Evolutionary conservation across 2,113 vertebrate genomes (phyloP).

Genomic region (Jacana jacana): DNA sequence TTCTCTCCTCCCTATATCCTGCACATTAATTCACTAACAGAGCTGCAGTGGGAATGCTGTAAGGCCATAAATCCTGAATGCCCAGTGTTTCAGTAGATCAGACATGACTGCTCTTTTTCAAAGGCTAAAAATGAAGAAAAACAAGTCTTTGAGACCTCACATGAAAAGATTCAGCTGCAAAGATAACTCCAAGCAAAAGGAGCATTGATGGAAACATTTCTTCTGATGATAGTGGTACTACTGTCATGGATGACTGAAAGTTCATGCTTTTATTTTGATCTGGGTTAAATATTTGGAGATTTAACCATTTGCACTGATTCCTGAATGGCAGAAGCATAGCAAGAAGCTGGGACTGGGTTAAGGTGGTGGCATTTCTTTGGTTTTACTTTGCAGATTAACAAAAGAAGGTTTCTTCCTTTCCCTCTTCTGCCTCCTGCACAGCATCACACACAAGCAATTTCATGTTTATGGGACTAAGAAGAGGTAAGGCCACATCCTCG

Average conservation of each 20-base stretch:
- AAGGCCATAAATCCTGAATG: background rate
- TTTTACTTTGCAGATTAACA: background rate
- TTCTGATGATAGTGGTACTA: background rate
- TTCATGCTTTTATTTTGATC: background rate
- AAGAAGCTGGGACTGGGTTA: accelerated
- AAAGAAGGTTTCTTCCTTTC: background rate
- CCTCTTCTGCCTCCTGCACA: background rate
- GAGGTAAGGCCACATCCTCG: background rate
- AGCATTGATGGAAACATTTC: background rate
- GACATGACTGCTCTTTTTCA: background rate
- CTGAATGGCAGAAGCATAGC: background rate
- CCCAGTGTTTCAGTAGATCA: background rate
- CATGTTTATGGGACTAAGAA: background rate
- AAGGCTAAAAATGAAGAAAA: background rate
- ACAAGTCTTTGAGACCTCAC: background rate
- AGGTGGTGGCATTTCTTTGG: accelerated
- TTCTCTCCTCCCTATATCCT: background rate
- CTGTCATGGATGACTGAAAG: accelerated
- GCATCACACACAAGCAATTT: background rate
- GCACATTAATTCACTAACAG: accelerated
- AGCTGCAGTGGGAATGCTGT: background rate
- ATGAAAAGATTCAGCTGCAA: background rate
- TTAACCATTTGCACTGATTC: background rate
- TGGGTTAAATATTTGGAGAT: background rate
- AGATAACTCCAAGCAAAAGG: background rate